These are phyloP conservation scores for Aurelia aurita complex sp. Pacific DNA, from an alignment of 30 jellyfish, hydroid and myxozoan genomes.

Conservation along the genomic window DNA sequence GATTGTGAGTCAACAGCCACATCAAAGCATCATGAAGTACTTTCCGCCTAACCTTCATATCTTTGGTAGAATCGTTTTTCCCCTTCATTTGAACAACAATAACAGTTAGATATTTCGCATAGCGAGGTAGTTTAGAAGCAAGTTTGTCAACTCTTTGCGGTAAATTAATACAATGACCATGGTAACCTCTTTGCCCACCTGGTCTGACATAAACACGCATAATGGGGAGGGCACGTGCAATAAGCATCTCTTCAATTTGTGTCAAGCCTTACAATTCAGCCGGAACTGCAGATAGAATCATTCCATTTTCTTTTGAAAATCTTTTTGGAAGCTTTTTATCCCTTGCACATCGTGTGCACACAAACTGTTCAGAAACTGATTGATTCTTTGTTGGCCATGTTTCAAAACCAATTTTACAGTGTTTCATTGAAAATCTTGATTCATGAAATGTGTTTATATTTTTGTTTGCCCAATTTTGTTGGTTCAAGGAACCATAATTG, in stretches of 20 bases:
- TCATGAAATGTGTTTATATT: no score
- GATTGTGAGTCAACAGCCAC: constrained; percentile 21
- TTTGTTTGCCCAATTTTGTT: no score
- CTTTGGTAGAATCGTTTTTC: neutral
- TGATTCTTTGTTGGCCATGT: neutral
- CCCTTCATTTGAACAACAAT: neutral
- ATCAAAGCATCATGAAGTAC: neutral
- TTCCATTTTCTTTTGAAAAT: constrained; percentile 11
- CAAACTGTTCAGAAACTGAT: neutral
- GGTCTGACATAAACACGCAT: constrained; percentile 16
- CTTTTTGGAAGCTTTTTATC: constrained; percentile 7
- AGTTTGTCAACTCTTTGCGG: neutral
- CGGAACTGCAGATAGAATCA: constrained; percentile 21
- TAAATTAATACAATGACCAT: constrained; percentile 16
- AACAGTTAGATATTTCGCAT: neutral
- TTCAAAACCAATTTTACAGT: neutral
- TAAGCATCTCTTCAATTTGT: constrained; percentile 39
- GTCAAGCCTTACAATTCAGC: constrained; percentile 12
- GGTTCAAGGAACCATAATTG: no score
- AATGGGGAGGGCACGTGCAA: constrained; percentile 26
- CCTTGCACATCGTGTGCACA: constrained; percentile 10
- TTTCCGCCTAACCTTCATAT: neutral
- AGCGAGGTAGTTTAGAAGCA: constrained; percentile 10
- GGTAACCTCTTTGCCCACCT: constrained; percentile 26
- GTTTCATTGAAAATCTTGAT: no score